Percentiles rank a stretch among this genome's conserved stretches.
Evolutionary conservation across 2,113 vertebrate genomes (phyloP).

Genomic region (Menidia beryllina): DNA sequence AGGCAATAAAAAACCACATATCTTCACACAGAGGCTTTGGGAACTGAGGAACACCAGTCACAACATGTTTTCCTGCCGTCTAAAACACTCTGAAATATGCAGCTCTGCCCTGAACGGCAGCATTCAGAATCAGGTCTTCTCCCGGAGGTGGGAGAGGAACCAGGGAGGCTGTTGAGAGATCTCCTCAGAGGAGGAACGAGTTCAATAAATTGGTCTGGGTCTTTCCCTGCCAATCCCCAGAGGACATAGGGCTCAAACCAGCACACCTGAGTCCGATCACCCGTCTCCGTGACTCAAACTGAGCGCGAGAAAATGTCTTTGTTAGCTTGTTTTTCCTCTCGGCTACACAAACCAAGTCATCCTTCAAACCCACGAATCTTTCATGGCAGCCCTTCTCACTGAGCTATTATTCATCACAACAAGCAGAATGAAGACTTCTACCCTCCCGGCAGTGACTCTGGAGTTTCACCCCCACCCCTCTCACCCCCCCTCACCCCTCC

Average conservation of each 20-base stretch:
- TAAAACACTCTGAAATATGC: slow-evolving; percentile 29
- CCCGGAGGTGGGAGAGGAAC: slow-evolving; percentile 23
- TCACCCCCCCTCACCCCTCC: slow-evolving; percentile 10
- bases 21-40: not conserved
- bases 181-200: slow-evolving; percentile 56
- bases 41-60: slow-evolving; percentile 1
- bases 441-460: not conserved
- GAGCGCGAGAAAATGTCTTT: slow-evolving; percentile 34
- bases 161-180: slow-evolving; percentile 52
- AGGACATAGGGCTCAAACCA: slow-evolving; percentile 15
- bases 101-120: slow-evolving; percentile 13
- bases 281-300: slow-evolving; percentile 10
- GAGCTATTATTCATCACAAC: slow-evolving; percentile 24
- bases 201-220: slow-evolving; percentile 56
- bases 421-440: not conserved
- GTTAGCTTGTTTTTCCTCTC: not conserved
- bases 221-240: slow-evolving; percentile 47
- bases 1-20: not conserved
- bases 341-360: slow-evolving; percentile 2
- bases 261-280: slow-evolving; percentile 16
- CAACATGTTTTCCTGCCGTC: slow-evolving; percentile 34
- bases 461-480: not conserved
- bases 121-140: slow-evolving; percentile 32
- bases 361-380: slow-evolving; percentile 7
- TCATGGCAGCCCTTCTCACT: not conserved